These are phyloP conservation scores for Guaruba guarouba DNA, from an alignment of 2,113 vertebrate species.

Conservation along the genomic window DNA sequence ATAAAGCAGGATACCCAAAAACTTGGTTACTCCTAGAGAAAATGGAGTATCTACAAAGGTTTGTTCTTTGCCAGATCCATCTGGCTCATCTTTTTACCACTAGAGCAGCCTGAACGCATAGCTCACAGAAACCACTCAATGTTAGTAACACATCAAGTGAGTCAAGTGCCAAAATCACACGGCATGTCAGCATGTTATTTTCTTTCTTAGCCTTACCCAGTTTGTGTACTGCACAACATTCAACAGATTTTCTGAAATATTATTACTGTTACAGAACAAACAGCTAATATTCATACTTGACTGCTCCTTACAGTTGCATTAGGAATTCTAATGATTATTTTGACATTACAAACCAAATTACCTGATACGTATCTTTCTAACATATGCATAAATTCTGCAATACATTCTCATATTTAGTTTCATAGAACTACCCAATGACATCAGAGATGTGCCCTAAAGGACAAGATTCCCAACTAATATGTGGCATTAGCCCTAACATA, in stretches of 20 bases:
- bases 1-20: background rate
- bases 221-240: background rate
- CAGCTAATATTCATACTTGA: background rate
- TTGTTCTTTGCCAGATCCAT: background rate
- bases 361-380: background rate
- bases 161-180: background rate
- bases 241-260: background rate
- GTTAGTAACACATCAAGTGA: background rate
- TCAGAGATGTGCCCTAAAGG: background rate
- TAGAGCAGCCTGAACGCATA: background rate
- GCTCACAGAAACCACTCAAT: background rate
- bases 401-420: background rate
- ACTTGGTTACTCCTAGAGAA: background rate
- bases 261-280: background rate
- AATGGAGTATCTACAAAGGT: background rate
- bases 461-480: background rate
- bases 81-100: background rate
- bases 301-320: background rate
- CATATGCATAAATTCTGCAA: background rate
- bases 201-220: background rate
- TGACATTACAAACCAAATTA: background rate
- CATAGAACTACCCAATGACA: background rate
- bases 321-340: background rate
- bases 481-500: background rate
- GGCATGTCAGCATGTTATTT: background rate